These are phyloP conservation scores for Hirundichthys speculiger DNA, from an alignment of 2,113 vertebrate species.

Conservation along the genomic window DNA sequence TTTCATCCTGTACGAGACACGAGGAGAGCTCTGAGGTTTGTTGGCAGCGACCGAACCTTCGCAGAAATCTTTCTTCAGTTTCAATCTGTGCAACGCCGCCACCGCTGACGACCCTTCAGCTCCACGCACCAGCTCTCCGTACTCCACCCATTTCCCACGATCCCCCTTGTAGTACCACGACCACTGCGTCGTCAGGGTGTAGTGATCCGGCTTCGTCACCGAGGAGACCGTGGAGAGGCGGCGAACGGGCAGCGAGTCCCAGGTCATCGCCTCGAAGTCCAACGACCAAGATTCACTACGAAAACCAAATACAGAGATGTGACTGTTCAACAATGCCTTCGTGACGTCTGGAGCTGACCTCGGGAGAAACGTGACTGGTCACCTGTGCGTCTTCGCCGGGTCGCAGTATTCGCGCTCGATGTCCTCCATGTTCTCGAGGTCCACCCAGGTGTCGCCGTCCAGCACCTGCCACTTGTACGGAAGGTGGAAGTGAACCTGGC, in stretches of 20 bases:
- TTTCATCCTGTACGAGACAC: conserved; percentile 63
- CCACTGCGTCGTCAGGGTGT: conserved; percentile 76
- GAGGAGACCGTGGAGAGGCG: conserved; percentile 76
- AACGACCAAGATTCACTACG: conserved; percentile 43
- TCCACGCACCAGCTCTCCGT: conserved; percentile 67
- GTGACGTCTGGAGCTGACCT: neutral
- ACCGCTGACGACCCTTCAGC: neutral
- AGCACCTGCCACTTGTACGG: conserved; percentile 79
- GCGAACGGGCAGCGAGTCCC: conserved; percentile 42
- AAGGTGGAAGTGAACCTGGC: conserved; percentile 74
- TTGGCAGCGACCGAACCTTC: too few species aligned
- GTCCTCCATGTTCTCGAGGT: conserved; percentile 73
- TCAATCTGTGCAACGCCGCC: neutral
- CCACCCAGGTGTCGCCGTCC: conserved; percentile 60
- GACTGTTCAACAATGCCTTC: neutral
- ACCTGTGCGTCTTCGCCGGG: conserved; percentile 69
- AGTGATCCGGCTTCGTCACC: conserved; percentile 61
- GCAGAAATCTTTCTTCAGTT: too few species aligned
- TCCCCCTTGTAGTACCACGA: conserved; percentile 77
- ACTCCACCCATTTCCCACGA: conserved; percentile 73
- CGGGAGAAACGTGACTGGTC: neutral
- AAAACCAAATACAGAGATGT: neutral
- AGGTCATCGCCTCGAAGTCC: conserved; percentile 68
- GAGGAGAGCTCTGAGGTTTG: neutral
- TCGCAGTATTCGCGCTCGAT: conserved; percentile 75